Evolutionary conservation across 1,140 invertebrate genomes (phyloP), one percentile per base, ranked within the genome.

Genomic region (Pectinophora gossypiella): DNA sequence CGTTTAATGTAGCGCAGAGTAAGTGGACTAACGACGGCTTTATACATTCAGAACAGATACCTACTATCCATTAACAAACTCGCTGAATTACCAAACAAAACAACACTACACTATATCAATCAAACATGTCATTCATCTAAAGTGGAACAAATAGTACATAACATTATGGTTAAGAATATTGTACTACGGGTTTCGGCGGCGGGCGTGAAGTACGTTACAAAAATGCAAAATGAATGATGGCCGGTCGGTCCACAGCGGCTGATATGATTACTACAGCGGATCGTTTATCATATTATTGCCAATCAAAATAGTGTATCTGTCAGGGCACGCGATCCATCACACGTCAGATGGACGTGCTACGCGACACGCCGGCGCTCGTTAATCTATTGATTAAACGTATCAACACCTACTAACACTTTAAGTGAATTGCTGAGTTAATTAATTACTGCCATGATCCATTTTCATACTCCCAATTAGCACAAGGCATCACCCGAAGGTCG

Each of bases 291-390:
- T 80, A 87, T 79, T 84, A 85, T 85, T 85, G 84, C 84, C 84
- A 87, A 85, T 87, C 84, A 87, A 87, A 87, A 87, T 87, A 87
- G 82, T 87, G 84, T 87, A 81, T 87, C 84, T 83, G 81, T 83
- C 81, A 75, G 78, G 66, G 72, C 64, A 64, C 65, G 73, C 72
- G 71, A 87, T 87, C 80, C 81, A 80, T 87, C 76, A 79, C 63
- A 51, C 54, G 65, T 48, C 56, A 61, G 70, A 74, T 71, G 72
- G 76, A 69, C 58, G 57, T 44, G 49, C 27, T 21, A 27, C 53
- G 53, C 54, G 53, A 51, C 60, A 50, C 36, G 48, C 43, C 27
- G 22, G 48, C 46, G 40, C 44, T 49, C 46, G 21, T 44, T 54
- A 46, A 65, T 56, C 64, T 65, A 74, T 78, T 79, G 65, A 81